These are phyloP conservation scores for Conus ventricosus DNA, from an alignment of 1,140 invertebrate genomes.

Conservation along the genomic window DNA sequence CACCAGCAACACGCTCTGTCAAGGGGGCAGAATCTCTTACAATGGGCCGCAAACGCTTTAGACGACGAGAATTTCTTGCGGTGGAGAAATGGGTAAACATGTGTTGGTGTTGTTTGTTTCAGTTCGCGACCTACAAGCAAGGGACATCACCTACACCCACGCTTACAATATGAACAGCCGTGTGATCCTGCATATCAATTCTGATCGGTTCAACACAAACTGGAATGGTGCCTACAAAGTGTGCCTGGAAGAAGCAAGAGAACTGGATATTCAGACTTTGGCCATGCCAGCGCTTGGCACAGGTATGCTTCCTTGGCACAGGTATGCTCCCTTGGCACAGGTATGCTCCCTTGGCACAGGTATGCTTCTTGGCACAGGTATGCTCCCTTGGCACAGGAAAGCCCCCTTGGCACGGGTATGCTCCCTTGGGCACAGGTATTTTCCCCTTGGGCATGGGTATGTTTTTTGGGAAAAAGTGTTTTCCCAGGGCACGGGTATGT, in stretches of 20 bases:
- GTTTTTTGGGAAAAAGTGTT: too few relatives aligned
- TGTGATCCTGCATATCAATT: constrained; percentile 24
- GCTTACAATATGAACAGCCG: not conserved
- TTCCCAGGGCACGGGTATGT: too few relatives aligned
- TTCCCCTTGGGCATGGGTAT: not conserved
- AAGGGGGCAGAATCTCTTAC: too few relatives aligned
- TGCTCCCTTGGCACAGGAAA: too few relatives aligned
- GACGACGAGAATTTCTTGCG: too few relatives aligned
- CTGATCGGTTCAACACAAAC: not conserved
- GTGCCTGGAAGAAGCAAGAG: not conserved
- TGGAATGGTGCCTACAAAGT: not conserved
- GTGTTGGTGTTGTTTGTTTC: too few relatives aligned
- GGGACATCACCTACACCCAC: constrained; percentile 1
- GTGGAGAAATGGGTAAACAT: too few relatives aligned
- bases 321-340: not conserved
- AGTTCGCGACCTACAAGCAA: not conserved
- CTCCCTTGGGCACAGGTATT: too few relatives aligned
- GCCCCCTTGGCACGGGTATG: too few relatives aligned
- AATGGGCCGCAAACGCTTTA: too few relatives aligned
- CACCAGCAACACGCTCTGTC: too few relatives aligned
- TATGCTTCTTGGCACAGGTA: not conserved
- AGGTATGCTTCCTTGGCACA: not conserved
- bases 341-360: not conserved
- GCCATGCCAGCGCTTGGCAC: constrained; percentile 26
- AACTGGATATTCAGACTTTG: not conserved